A percentile compares a stretch with the other conserved stretches of the same genome.
Conservation (phyloP, 2,888 invertebrate species). For the Acrocera orbiculus region DNA sequence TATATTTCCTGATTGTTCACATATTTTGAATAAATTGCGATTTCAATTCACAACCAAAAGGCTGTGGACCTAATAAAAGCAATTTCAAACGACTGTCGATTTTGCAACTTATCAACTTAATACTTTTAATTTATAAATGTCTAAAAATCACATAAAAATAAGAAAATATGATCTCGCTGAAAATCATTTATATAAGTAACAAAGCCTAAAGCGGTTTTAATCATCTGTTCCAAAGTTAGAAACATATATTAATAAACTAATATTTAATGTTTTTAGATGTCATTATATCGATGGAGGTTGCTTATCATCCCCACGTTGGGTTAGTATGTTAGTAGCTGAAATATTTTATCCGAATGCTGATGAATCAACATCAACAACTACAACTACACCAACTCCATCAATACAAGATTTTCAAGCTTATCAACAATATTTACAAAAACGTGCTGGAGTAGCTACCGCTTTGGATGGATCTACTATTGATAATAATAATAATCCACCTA, state of each 20-base stretch:
- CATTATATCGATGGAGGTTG: constrained; percentile 84
- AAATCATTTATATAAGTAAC: no score
- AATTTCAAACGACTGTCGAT: no score
- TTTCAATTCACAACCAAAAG: no score
- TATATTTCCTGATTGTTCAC: no score
- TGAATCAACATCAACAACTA: constrained; percentile 31
- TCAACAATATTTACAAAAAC: constrained; percentile 56
- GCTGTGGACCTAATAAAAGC: no score
- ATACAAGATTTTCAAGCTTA: constrained; percentile 62
- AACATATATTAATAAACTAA: not conserved
- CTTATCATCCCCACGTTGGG: constrained; percentile 81
- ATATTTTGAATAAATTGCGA: no score
- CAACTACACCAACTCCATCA: constrained; percentile 38
- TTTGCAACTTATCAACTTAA: no score
- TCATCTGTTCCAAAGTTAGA: no score
- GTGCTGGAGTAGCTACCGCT: constrained; percentile 38
- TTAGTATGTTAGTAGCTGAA: constrained; percentile 76
- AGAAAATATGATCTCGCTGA: no score
- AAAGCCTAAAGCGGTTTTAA: no score
- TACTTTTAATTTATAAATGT: no score
- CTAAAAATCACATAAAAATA: no score
- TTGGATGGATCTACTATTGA: constrained; percentile 27
- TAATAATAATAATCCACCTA: constrained; percentile 13
- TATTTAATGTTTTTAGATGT: constrained; percentile 52
- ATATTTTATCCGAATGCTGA: constrained; percentile 70